Conservation (phyloP, 1,140 invertebrate species). For the Cherax quadricarinatus region DNA sequence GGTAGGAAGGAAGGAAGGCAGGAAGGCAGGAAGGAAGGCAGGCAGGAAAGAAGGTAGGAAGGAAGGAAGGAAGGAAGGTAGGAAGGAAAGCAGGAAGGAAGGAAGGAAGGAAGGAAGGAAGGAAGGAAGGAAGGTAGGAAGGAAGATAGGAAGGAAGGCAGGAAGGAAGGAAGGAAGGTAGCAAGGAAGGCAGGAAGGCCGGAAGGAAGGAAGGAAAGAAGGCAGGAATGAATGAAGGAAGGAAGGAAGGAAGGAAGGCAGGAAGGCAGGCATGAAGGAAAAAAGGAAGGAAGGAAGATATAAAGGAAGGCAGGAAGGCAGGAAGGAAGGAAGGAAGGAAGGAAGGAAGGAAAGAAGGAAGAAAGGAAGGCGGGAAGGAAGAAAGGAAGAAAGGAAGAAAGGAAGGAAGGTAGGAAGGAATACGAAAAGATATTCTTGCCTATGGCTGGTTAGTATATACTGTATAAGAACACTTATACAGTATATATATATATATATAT, state of each 20-base stretch:
- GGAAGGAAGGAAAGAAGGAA: background rate
- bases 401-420: conserved; percentile 13
- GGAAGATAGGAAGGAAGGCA: background rate
- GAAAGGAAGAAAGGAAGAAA: conserved; percentile 11
- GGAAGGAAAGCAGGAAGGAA: no score
- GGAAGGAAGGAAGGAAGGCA: background rate
- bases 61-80: conserved; percentile 30
- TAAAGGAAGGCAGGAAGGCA: no score
- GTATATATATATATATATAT: no score
- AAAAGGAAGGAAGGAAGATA: background rate
- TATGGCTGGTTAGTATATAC: no score
- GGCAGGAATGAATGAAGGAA: background rate
- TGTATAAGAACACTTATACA: no score
- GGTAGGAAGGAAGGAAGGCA: background rate
- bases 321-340: background rate
- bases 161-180: conserved; percentile 11
- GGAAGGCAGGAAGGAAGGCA: conserved; percentile 30
- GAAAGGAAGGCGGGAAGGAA: background rate
- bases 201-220: conserved; percentile 20
- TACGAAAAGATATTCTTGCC: no score
- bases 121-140: conserved; percentile 4
- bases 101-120: background rate
- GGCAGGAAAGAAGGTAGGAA: no score
- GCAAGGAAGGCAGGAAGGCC: conserved; percentile 9
- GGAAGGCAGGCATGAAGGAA: background rate